Conservation (phyloP, 2,888 invertebrate genomes). For the Mythimna albipuncta region DNA sequence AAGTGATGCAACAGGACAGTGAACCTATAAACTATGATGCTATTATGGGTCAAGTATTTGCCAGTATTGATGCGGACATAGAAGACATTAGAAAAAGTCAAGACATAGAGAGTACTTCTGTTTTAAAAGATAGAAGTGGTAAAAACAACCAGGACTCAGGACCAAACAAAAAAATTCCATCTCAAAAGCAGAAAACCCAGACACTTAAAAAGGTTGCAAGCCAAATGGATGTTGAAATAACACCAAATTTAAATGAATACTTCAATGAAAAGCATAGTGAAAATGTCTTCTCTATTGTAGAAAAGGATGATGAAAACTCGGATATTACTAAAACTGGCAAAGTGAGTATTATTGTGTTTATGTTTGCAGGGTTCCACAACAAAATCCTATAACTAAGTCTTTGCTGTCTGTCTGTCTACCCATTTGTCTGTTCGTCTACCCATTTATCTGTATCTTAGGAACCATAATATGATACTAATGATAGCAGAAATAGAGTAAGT, state of each 20-base stretch:
- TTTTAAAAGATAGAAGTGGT: slow-evolving; percentile 31
- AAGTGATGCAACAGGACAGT: slow-evolving; percentile 69
- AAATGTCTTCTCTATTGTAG: slow-evolving; percentile 81
- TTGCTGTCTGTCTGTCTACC: no score
- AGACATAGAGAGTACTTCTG: slow-evolving; percentile 51
- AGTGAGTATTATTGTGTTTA: slow-evolving; percentile 61
- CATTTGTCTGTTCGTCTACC: no score
- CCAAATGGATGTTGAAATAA: slow-evolving; percentile 41
- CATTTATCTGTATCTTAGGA: no score
- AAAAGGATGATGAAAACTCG: slow-evolving; percentile 72
- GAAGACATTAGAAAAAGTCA: slow-evolving; percentile 71
- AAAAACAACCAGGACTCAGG: slow-evolving; percentile 21
- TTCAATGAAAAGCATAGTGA: slow-evolving; percentile 79
- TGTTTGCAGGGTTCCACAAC: background rate
- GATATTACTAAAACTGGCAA: slow-evolving; percentile 58
- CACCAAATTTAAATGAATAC: slow-evolving; percentile 54
- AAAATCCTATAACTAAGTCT: no score
- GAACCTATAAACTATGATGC: slow-evolving; percentile 82
- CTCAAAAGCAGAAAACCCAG: slow-evolving; percentile 60
- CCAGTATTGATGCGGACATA: slow-evolving; percentile 85
- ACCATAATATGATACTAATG: no score
- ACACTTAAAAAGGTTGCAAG: slow-evolving; percentile 39
- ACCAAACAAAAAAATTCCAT: slow-evolving; percentile 31
- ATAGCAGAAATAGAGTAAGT: no score
- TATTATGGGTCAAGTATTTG: slow-evolving; percentile 83